Base-by-base conservation (phyloP, 2,888 invertebrate species). In the Philereme vetulata region DNA sequence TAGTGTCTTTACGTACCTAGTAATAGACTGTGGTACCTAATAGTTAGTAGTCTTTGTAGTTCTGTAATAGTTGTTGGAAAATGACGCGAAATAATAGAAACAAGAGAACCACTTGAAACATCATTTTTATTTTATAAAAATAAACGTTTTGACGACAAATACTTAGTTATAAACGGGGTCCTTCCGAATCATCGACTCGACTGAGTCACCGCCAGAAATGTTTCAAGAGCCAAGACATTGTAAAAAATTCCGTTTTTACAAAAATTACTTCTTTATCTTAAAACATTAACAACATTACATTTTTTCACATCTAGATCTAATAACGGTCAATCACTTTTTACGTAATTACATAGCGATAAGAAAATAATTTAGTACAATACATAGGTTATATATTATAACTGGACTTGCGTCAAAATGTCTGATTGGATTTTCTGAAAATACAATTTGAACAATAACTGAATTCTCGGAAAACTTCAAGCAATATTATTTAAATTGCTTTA, bases 201-300 rank as follows among this genome's bases (percentile, higher is more conserved):
- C 77, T 77, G 86, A 86, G 84, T 83, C 78, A 78, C 80, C 86
- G 77, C 80, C 84, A 82, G 86, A 86, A 94, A 94, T 94, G 94
- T 94, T 94, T 93, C 94, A 94, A 94, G 94, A 94, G 94, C 93
- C 94, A 94, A 94, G 94, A 94, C 94, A 94, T 94, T 94, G 94
- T 94, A 92, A 93, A 93, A 93, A 93, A 90, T 87, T 90, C 85
- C 93, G 94, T 92, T 93, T 93, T 94, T 94, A 94, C 94, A 94
- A 94, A 94, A 94, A 92, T 94, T 93, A 94, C 93, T 93, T 88
- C 56, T 85, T 81, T 86, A 90, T 86, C 94, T 94, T 94, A 94
- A 93, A 93, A 93, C 91, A 90, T 93, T 93, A 94, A 92, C 92
- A 92, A 92, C 92, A 85, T 92, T 92, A 92, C 92, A 91, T 85